phyloP scores from a whole-genome alignment of 2,113 vertebrate genomes.

The Patagioenas fasciata region DNA sequence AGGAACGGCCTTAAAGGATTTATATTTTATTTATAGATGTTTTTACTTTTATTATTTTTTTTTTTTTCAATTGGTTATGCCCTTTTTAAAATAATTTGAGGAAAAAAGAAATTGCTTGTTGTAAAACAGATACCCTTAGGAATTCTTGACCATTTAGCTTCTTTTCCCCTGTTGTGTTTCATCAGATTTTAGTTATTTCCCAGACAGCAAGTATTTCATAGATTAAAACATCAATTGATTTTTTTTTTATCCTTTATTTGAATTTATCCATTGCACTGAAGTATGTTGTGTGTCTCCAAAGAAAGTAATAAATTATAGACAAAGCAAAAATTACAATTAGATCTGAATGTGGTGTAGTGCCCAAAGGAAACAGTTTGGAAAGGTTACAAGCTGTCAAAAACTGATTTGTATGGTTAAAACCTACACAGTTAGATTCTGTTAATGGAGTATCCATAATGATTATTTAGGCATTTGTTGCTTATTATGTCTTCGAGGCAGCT shows the following conservation, averaged over 20 bases:
- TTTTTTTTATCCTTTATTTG: conserved; percentile 64
- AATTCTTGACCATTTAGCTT: conserved; percentile 57
- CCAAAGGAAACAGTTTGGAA: conserved; percentile 75
- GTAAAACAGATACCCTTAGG: conserved; percentile 41
- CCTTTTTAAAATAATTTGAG: conserved; percentile 54
- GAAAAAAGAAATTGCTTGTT: conserved; percentile 30
- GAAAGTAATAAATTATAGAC: conserved; percentile 75
- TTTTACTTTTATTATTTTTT: conserved; percentile 24
- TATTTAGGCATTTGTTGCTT: conserved; percentile 81
- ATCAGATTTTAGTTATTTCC: conserved; percentile 55
- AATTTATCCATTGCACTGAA: conserved; percentile 65
- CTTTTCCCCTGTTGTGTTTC: conserved; percentile 32
- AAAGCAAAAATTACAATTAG: conserved; percentile 75
- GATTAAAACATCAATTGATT: conserved; percentile 73
- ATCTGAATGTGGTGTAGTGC: conserved; percentile 70
- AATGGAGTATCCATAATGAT: conserved; percentile 77
- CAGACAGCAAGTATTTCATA: conserved; percentile 48
- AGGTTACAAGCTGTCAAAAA: conserved; percentile 78
- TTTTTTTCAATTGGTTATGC: neutral
- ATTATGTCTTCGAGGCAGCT: conserved; percentile 85
- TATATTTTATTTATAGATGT: conserved; percentile 45
- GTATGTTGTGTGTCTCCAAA: conserved; percentile 65
- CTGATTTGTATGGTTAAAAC: conserved; percentile 77
- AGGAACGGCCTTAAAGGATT: conserved; percentile 34
- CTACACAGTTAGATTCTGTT: conserved; percentile 74